Percentiles rank a stretch among this genome's conserved stretches.
These are phyloP conservation scores for Aplochiton taeniatus DNA, from an alignment of 2,797 vertebrate genomes.

Conservation along the genomic window DNA sequence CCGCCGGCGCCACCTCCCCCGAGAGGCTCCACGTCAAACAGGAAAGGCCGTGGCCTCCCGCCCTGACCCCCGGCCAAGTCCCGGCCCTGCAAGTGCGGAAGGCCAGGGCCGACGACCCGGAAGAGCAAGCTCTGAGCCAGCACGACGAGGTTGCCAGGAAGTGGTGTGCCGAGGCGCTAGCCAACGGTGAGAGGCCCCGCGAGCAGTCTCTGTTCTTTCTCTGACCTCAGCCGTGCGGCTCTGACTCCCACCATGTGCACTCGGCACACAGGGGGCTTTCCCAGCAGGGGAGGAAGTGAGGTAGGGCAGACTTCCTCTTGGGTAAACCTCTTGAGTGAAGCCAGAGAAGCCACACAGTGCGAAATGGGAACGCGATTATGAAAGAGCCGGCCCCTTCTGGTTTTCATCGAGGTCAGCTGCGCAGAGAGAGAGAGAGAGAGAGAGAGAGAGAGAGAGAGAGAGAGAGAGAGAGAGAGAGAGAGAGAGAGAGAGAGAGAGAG, in stretches of 20 bases:
- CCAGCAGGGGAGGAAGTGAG: slow-evolving; percentile 51
- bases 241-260: slow-evolving; percentile 9
- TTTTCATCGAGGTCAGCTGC: neutral
- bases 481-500: too few relatives aligned
- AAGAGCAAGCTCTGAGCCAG: slow-evolving; percentile 83
- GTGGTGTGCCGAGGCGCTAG: slow-evolving; percentile 86
- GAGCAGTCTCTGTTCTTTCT: slow-evolving; percentile 13
- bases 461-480: too few relatives aligned
- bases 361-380: slow-evolving; percentile 19
- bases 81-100: slow-evolving; percentile 71
- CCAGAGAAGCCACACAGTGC: slow-evolving; percentile 24
- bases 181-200: slow-evolving; percentile 72
- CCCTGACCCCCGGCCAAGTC: slow-evolving; percentile 59
- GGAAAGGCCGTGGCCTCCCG: slow-evolving; percentile 55
- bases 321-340: slow-evolving; percentile 1
- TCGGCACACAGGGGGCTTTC: slow-evolving; percentile 52
- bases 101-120: slow-evolving; percentile 78
- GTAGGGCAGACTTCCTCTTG: slow-evolving; percentile 27
- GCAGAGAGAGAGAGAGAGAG: too few relatives aligned
- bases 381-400: slow-evolving; percentile 9
- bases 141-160: slow-evolving; percentile 88
- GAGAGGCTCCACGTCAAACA: slow-evolving; percentile 59
- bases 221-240: slow-evolving; percentile 61
- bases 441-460: too few relatives aligned
- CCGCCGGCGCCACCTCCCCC: slow-evolving; percentile 55